These are phyloP conservation scores for Eulemur albifrons DNA, from an alignment of 2,797 vertebrate genomes.

Conservation along the genomic window DNA sequence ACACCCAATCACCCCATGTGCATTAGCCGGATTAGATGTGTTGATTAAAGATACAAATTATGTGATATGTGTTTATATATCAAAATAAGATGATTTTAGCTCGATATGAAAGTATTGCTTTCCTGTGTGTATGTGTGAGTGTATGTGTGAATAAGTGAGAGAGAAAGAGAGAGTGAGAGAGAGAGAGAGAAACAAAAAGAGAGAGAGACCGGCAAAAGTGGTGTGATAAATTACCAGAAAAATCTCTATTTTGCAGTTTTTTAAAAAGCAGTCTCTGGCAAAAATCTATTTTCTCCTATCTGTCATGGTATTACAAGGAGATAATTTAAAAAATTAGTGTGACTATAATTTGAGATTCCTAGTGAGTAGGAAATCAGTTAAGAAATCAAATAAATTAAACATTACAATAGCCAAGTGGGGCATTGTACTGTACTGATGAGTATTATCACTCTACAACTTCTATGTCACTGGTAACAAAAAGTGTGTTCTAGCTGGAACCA, in stretches of 20 bases:
- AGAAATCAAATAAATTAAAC: conserved; percentile 57
- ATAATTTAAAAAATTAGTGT: conserved; percentile 45
- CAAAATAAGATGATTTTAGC: conserved; percentile 65
- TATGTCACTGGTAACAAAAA: background rate
- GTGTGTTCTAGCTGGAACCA: background rate
- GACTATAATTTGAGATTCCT: conserved; percentile 44
- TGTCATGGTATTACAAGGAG: conserved; percentile 14
- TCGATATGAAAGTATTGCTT: conserved; percentile 45
- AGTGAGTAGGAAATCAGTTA: conserved; percentile 64
- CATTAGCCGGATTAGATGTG: conserved; percentile 83
- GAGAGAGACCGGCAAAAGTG: background rate
- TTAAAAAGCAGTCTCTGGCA: background rate
- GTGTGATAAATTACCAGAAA: background rate
- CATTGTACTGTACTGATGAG: background rate
- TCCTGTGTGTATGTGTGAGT: background rate
- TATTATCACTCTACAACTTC: background rate
- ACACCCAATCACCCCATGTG: conserved; percentile 71
- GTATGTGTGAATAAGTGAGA: background rate
- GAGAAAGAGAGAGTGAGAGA: background rate
- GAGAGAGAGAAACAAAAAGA: background rate
- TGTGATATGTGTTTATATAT: conserved; percentile 78
- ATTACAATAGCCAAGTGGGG: conserved; percentile 12
- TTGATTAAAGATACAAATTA: conserved; percentile 85
- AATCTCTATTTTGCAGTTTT: conserved; percentile 47
- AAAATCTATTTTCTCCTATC: conserved; percentile 57